Evolutionary conservation across 2,797 vertebrate genomes (phyloP).

Genomic region (Zalophus californianus): DNA sequence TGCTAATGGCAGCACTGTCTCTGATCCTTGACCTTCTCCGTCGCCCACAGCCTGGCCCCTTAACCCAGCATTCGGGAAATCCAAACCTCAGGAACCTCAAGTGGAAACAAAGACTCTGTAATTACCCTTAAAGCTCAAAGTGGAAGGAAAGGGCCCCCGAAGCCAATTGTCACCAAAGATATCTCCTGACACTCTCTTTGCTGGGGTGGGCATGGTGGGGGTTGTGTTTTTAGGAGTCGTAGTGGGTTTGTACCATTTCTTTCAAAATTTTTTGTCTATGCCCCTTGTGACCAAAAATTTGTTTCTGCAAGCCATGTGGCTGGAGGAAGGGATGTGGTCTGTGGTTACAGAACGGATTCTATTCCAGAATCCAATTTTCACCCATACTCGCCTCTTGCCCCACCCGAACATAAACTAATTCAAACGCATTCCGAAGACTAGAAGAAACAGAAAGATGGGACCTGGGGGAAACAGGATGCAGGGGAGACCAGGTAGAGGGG

Average conservation of each 20-base stretch:
- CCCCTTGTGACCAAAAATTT: slow-evolving; percentile 20
- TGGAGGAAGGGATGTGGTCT: slow-evolving; percentile 62
- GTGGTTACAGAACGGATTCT: slow-evolving; percentile 61
- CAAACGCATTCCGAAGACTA: slow-evolving; percentile 34
- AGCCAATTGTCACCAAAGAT: neutral
- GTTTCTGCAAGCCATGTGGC: slow-evolving; percentile 63
- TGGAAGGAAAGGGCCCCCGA: neutral
- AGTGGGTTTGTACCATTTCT: neutral
- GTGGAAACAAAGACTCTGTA: slow-evolving; percentile 50
- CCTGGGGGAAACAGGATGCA: neutral
- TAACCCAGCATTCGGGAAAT: neutral
- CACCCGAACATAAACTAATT: neutral
- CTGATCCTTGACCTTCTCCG: slow-evolving; percentile 36
- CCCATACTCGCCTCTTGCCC: slow-evolving; percentile 40
- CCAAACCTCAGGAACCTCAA: slow-evolving; percentile 65
- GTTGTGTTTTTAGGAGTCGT: neutral
- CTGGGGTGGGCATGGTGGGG: neutral
- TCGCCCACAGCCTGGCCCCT: neutral
- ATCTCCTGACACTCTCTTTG: neutral
- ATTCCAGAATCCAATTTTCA: slow-evolving; percentile 57
- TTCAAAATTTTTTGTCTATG: slow-evolving; percentile 15
- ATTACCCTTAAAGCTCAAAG: neutral
- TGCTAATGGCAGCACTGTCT: neutral
- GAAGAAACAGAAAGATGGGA: neutral
- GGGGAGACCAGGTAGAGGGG: neutral